Base-by-base conservation (phyloP, 1,140 invertebrate genomes). In the Pemphigus obesinymphae region DNA sequence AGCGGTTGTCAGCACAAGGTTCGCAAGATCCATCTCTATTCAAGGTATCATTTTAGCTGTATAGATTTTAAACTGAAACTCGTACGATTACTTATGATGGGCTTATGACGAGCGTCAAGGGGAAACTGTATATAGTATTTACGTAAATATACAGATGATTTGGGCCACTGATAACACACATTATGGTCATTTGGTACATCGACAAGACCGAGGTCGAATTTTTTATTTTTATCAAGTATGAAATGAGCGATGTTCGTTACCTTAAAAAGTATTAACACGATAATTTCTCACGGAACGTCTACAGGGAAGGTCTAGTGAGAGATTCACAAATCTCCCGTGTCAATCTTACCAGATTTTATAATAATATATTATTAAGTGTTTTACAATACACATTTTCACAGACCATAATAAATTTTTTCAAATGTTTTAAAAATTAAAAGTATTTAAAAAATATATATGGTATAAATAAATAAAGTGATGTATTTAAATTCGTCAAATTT, bases 191-290 rank as follows among this genome's bases (percentile, higher is more conserved):
- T 31, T 29, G 15, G 23, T 45, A 20, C 55, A 63, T 80, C 15
- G 63, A 63, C 37, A 17, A 43, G 17, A 26, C n/a, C 76, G n/a
- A 80, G 76, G 76, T 63, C 55, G 40, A 80, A 17, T 23, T n/a
- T n/a, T 55, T 55, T 76, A 58, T 58, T 37, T 26, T 45, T 17
- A 29, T 17, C 23, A 29, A 43, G 68, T 58, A 11, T n/a, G n/a
- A n/a, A 70, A 45, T 45, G 10, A 76, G 70, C 20, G 26, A 48
- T 48, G 31, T 34, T n/a, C 17, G 50, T 34, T 34, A n/a, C 43
- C 45, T 31, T 73, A 50, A 31, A 29, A 73, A 50, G 31, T 15
- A 50, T 48, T 73, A 5, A 31, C 3, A 72, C 31, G 20, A n/a
- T 50, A 4, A 34, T 73, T 50, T 73, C 45, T 17, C 43, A 50